These are phyloP conservation scores for Ectemnius cavifrons DNA, from an alignment of 2,888 invertebrate genomes.

Conservation along the genomic window DNA sequence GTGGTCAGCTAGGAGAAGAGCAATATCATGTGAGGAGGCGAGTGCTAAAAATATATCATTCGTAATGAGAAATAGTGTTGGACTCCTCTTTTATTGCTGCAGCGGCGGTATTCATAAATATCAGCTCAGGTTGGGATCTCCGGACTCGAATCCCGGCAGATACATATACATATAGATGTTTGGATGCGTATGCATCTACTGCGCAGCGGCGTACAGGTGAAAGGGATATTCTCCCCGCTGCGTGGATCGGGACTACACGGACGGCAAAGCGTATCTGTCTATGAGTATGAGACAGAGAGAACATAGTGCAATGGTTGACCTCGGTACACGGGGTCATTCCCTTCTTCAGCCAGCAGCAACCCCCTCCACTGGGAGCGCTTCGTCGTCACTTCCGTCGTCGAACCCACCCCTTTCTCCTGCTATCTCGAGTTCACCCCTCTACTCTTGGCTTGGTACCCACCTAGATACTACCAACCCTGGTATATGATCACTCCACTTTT, in stretches of 20 bases:
- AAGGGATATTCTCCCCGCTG: constrained; percentile 11
- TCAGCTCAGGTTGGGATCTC: constrained; percentile 21
- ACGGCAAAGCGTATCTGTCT: constrained; percentile 48
- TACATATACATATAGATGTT: constrained; percentile 13
- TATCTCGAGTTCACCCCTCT: constrained; percentile 27
- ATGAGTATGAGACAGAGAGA: constrained; percentile 44
- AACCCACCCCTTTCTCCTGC: constrained; percentile 18
- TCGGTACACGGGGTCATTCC: constrained; percentile 73
- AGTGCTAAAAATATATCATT: constrained; percentile 26
- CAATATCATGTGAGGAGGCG: not conserved
- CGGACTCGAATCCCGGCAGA: not conserved
- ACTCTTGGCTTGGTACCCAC: constrained; percentile 39
- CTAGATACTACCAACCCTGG: constrained; percentile 33
- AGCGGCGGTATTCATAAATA: constrained; percentile 54
- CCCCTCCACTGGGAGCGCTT: constrained; percentile 33
- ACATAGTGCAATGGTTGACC: constrained; percentile 72
- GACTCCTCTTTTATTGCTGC: constrained; percentile 31
- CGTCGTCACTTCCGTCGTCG: constrained; percentile 39
- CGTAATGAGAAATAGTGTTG: constrained; percentile 46
- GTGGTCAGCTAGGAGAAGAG: not conserved
- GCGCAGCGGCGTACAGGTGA: constrained; percentile 41
- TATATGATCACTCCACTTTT: constrained; percentile 54
- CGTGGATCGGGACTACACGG: constrained; percentile 22
- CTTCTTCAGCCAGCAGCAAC: constrained; percentile 66
- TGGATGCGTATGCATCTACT: constrained; percentile 30